phyloP scores from a whole-genome alignment of 1,140 invertebrate species.

The Nasonia giraulti region DNA sequence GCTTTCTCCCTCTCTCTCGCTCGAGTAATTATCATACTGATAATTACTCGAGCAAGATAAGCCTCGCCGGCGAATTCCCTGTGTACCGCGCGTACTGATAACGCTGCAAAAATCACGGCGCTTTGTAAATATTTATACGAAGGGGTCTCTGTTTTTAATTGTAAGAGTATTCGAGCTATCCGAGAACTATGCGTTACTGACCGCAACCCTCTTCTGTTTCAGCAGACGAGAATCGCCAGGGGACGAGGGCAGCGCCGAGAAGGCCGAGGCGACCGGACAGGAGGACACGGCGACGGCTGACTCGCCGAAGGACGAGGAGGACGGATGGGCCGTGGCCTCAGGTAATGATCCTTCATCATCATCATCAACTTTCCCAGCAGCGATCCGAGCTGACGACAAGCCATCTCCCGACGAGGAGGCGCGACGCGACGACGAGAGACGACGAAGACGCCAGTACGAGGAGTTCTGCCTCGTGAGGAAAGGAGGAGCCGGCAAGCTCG shows the following conservation, averaged over 20 bases:
- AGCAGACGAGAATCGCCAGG: background rate
- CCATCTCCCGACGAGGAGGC: background rate
- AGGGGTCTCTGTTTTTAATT: too few relatives aligned
- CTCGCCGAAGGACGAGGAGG: conserved; percentile 44
- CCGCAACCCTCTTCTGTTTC: background rate
- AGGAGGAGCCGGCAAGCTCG: background rate
- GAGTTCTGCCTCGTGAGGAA: conserved; percentile 22
- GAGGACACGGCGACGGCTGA: conserved; percentile 21
- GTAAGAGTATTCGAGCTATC: too few relatives aligned
- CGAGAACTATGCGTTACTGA: too few relatives aligned
- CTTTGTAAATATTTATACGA: too few relatives aligned
- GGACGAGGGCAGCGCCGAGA: background rate
- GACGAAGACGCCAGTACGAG: background rate
- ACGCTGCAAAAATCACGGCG: background rate
- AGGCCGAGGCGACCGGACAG: background rate
- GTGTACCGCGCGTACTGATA: conserved; percentile 15
- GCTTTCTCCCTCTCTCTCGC: background rate
- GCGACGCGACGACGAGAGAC: background rate
- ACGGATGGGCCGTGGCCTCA: conserved; percentile 64
- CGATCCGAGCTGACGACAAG: background rate
- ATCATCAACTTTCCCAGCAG: conserved; percentile 2
- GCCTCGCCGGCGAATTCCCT: background rate
- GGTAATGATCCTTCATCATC: conserved; percentile 56
- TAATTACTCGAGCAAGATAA: too few relatives aligned
- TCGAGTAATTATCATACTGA: conserved; percentile 38